Evolutionary conservation across 2,888 invertebrate species (phyloP), one percentile per base, ranked within the genome.

Genomic region (Rhingia rostrata): DNA sequence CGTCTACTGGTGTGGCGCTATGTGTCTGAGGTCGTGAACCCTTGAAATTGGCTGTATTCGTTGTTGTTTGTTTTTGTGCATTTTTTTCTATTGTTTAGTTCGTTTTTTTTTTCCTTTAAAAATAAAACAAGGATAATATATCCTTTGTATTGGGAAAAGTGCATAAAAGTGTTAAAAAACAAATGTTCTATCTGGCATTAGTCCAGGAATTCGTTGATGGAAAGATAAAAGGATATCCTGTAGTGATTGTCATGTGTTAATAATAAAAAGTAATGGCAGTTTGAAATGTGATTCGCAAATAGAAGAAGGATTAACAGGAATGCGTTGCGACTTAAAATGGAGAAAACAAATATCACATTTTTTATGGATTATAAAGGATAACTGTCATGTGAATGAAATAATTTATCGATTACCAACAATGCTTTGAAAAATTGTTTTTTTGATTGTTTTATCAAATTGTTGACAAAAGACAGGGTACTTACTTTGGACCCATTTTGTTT

Each of bases 21-120:
- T 87, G 87, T 88, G 88, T 88, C 88, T 87, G 88, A 88, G 88
- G 88, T 88, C 88, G 87, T 88, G 88, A 87, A 88, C 88, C 87
- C 77, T 80, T 86, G 69, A 73, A 74, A 74, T 63, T 61, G 53
- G 75, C 60, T 84, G 64, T 70, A 66, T 66, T 70, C 66, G 58
- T 64, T 58, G 70, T 72, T 63, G 41, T 43, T 77, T 67, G 53
- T 56, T 69, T 77, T 69, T 60, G 53, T 54, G 63, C 49, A 49
- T 4, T 47, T n/a, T 45, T 45, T 45, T 45, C 7, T 45, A 30
- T 75, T 60, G 2, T 61, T 39, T 35, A 67, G 22, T 67, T 66
- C 63, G 30, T 45, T 63, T 67, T 54, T 75, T 64, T 30, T 30
- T 73, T 1, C 14, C 14, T 45, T n/a, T 33, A 45, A 66, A 56